These are phyloP conservation scores for Delichon dasypus DNA, from an alignment of 2,797 vertebrate species.

Conservation along the genomic window DNA sequence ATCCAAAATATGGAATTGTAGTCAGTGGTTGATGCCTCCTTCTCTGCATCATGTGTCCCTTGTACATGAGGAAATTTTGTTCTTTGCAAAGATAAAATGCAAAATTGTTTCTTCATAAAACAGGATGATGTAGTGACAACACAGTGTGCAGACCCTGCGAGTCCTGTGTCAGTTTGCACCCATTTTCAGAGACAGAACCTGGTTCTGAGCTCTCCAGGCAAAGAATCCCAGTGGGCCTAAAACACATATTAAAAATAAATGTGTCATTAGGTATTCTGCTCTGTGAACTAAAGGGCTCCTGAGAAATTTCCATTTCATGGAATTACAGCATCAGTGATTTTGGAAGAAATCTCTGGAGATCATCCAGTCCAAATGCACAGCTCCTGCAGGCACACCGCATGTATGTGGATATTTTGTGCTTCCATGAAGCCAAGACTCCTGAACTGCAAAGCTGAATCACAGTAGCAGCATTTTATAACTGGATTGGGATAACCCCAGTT, in stretches of 20 bases:
- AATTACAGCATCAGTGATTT: background rate
- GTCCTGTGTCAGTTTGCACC: background rate
- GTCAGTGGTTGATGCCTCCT: background rate
- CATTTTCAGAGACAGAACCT: background rate
- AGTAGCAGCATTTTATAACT: background rate
- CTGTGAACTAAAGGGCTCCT: background rate
- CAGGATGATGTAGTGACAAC: background rate
- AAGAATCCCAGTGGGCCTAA: background rate
- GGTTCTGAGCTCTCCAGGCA: background rate
- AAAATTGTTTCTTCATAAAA: background rate
- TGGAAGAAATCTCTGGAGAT: background rate
- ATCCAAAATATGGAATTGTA: background rate
- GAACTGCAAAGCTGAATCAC: background rate
- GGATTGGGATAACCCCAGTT: background rate
- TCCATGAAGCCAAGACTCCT: background rate
- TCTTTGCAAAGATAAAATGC: background rate
- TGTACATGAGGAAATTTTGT: background rate
- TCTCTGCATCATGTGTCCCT: background rate
- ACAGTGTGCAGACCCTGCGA: background rate
- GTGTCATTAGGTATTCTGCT: rapidly evolving
- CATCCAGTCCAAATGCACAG: background rate
- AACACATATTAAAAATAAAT: background rate
- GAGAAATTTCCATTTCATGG: background rate
- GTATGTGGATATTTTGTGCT: background rate
- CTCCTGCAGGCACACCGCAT: background rate